Conservation (phyloP, 2,888 invertebrate genomes). For the Melipona bicolor region DNA sequence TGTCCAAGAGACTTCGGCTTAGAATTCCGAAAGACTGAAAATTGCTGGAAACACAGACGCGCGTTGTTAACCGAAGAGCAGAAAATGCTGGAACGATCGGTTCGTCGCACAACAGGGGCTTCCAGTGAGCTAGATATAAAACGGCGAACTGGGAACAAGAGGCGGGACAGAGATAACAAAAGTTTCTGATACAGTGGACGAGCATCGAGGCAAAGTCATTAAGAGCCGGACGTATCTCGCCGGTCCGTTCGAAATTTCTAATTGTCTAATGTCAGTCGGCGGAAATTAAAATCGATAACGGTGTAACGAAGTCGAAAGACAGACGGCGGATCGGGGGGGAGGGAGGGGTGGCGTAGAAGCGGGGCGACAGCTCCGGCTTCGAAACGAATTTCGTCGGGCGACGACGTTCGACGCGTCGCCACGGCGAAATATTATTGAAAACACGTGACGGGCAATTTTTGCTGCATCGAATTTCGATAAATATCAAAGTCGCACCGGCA, state of each 20-base stretch:
- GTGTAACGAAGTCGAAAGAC: constrained; percentile 15
- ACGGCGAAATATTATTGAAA: constrained; percentile 37
- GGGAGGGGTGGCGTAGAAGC: not conserved
- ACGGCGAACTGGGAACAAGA: not conserved
- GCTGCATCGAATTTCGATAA: constrained; percentile 45
- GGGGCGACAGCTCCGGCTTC: not conserved
- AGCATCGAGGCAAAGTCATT: constrained; percentile 3
- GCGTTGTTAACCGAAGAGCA: not conserved
- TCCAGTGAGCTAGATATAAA: not conserved
- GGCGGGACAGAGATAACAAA: not conserved
- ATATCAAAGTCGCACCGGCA: constrained; percentile 21
- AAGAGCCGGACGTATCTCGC: constrained; percentile 4
- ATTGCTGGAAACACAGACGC: not conserved
- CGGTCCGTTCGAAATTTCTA: constrained; percentile 5
- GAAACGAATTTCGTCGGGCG: not conserved
- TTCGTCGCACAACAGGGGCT: not conserved
- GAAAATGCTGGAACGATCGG: not conserved
- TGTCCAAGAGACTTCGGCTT: too few relatives aligned
- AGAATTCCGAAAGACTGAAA: not conserved
- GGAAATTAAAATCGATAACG: constrained; percentile 27
- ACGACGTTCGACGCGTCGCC: not conserved
- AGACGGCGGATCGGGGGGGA: not conserved
- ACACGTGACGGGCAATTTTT: constrained; percentile 32
- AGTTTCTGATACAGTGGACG: not conserved
- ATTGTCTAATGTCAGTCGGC: constrained; percentile 8